Evolutionary conservation across 2,888 invertebrate species (phyloP).

Genomic region (Cantharis lateralis): DNA sequence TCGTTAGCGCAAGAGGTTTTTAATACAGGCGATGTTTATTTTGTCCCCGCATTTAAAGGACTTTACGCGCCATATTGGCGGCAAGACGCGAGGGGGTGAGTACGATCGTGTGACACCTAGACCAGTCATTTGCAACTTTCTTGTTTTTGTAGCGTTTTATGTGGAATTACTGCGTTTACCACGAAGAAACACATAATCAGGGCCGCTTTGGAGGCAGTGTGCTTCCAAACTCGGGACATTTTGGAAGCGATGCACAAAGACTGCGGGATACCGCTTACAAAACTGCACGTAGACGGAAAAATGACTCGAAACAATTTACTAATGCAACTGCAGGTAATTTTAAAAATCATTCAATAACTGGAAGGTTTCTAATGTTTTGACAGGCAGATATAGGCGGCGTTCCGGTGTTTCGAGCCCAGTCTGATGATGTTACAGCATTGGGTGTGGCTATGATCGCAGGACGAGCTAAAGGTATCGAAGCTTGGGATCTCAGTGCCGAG

Average conservation of each 20-base stretch:
- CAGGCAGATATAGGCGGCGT: conserved; percentile 88
- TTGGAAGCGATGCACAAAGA: conserved; percentile 94
- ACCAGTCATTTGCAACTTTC: neutral
- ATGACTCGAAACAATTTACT: conserved; percentile 88
- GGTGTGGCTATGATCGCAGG: conserved; percentile 95
- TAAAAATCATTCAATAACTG: neutral
- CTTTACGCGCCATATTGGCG: conserved; percentile 98
- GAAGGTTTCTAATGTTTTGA: neutral
- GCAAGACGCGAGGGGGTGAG: conserved; percentile 89
- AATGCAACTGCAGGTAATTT: conserved; percentile 84
- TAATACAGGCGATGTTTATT: conserved; percentile 93
- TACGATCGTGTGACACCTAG: conserved; percentile 38
- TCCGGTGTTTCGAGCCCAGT: conserved; percentile 84
- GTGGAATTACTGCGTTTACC: conserved; percentile 91
- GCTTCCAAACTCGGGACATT: conserved; percentile 94
- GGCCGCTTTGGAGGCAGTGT: conserved; percentile 93
- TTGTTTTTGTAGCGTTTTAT: conserved; percentile 67
- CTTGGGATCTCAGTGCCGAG: conserved; percentile 69
- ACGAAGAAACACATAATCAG: conserved; percentile 91
- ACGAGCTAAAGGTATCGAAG: conserved; percentile 65
- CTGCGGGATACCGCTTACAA: conserved; percentile 80
- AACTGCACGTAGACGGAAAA: conserved; percentile 91
- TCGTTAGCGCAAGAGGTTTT: conserved; percentile 66
- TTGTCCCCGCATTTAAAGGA: conserved; percentile 97
- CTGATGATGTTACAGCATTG: conserved; percentile 88